Conservation (phyloP, 2,888 invertebrate genomes). For the Phalera bucephala region DNA sequence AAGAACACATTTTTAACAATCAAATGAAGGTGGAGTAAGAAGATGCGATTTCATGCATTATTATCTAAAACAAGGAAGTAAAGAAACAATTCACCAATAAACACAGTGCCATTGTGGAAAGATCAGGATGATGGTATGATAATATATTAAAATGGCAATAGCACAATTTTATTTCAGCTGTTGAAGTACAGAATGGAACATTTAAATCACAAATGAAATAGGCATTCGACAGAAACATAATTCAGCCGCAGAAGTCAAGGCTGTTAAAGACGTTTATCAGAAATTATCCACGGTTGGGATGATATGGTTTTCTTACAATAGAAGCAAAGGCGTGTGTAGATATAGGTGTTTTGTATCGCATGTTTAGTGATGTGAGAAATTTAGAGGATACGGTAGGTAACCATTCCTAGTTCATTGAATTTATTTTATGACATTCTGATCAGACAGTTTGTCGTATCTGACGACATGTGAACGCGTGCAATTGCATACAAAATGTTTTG, state of each 20-base stretch:
- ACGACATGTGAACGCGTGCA: too few species aligned
- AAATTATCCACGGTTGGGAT: constrained; percentile 58
- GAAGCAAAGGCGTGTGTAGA: constrained; percentile 1
- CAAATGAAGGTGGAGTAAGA: too few species aligned
- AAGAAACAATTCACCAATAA: not conserved
- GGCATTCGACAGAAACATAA: constrained; percentile 31
- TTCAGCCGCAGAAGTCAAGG: constrained; percentile 45
- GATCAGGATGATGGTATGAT: too few species aligned
- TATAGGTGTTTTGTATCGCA: too few species aligned
- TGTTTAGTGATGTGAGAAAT: too few species aligned
- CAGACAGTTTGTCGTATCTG: too few species aligned
- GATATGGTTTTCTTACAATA: constrained; percentile 45
- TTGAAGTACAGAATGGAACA: constrained; percentile 14
- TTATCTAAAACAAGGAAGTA: not conserved
- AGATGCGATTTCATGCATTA: not conserved
- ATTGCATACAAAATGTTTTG: too few species aligned
- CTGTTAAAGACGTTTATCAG: constrained; percentile 52
- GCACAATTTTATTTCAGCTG: constrained; percentile 5
- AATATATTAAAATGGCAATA: constrained; percentile 17
- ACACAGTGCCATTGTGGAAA: not conserved
- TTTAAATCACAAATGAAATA: constrained; percentile 32
- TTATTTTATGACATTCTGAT: too few species aligned
- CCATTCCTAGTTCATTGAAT: too few species aligned
- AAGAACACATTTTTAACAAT: too few species aligned
- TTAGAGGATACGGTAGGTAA: too few species aligned